phyloP scores from a whole-genome alignment of 2,888 invertebrate genomes.

The Lithophane semibrunnea region DNA sequence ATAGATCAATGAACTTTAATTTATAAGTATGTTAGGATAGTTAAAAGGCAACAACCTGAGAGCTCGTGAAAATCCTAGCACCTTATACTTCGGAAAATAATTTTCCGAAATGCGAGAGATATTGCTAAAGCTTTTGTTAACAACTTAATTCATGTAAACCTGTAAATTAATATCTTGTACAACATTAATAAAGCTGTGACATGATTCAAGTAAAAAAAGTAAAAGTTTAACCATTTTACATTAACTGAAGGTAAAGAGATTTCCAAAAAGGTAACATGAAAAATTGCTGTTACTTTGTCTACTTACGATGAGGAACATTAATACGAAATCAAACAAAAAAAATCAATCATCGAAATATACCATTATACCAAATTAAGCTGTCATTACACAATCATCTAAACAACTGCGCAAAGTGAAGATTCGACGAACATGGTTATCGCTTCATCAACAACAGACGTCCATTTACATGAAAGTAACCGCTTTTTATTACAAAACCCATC shows the following conservation, averaged over 20 bases:
- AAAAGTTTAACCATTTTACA: not conserved
- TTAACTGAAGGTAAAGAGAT: not conserved
- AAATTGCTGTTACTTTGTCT: not conserved
- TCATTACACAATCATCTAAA: slow-evolving; percentile 50
- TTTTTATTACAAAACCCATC: slow-evolving; percentile 39
- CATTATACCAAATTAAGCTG: slow-evolving; percentile 32
- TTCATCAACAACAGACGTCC: slow-evolving; percentile 17
- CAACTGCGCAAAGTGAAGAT: slow-evolving; percentile 28
- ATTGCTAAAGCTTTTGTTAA: not conserved
- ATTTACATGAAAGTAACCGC: slow-evolving; percentile 57
- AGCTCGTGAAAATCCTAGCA: not conserved
- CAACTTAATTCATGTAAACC: not conserved
- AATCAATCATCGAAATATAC: slow-evolving; percentile 33
- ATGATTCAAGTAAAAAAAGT: not conserved
- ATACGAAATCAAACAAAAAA: slow-evolving; percentile 31
- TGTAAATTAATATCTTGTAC: not conserved
- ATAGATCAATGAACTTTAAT: not conserved
- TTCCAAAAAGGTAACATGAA: not conserved
- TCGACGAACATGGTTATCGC: slow-evolving; percentile 23
- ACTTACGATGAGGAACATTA: not conserved
- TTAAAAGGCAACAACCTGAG: not conserved
- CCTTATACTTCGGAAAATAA: not conserved
- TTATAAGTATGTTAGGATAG: not conserved
- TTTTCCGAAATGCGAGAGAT: not conserved
- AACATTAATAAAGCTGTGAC: not conserved